Base-by-base conservation (phyloP, 1,140 invertebrate species). In the Drosophila pallidifrons region DNA sequence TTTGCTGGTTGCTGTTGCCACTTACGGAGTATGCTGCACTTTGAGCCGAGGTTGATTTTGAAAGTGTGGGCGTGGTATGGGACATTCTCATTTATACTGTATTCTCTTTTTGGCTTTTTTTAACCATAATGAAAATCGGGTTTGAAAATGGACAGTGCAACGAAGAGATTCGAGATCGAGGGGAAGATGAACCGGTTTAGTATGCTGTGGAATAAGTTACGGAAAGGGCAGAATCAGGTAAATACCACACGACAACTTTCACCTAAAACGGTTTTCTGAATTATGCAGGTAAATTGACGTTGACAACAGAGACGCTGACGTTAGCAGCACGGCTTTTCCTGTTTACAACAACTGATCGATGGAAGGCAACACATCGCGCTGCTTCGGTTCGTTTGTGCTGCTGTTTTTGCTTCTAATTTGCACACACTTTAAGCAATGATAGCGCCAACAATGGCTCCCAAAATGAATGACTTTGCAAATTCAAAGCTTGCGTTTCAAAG, bases 381-480 rank as follows among this genome's bases (percentile, higher is more conserved):
- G 30, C 8, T 38, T 38, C 35, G 35, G 35, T 10, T 38, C 35
- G 35, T 38, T 38, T 38, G 38, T 57, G n/a, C 47, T 59, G 25
- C 51, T 63, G 43, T 63, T 55, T 55, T 51, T 68, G 64, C 16
- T 70, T 75, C 58, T 75, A 70, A 75, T 75, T 75, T 69, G 73
- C 73, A 71, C 47, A 75, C 20, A 71, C 59, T 75, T 64, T 71
- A 59, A 41, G 35, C 58, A 25, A 45, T 38, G 35, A 38, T 43
- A 25, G 70, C 61, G 35, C 63, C 47, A 47, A 32, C 47, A 74
- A 58, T 45, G 45, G 30, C 20, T 52, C 47, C 30, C 30, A 7
- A 25, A 25, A 38, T 38, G 59, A 63, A 70, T 75, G 72, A 75
- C 66, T 64, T 58, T 43, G 67, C 72, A 75, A 57, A 64, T 58